Evolutionary conservation across 2,113 vertebrate species (phyloP), one percentile per base, ranked within the genome.

Genomic region (Boleophthalmus pectinirostris): DNA sequence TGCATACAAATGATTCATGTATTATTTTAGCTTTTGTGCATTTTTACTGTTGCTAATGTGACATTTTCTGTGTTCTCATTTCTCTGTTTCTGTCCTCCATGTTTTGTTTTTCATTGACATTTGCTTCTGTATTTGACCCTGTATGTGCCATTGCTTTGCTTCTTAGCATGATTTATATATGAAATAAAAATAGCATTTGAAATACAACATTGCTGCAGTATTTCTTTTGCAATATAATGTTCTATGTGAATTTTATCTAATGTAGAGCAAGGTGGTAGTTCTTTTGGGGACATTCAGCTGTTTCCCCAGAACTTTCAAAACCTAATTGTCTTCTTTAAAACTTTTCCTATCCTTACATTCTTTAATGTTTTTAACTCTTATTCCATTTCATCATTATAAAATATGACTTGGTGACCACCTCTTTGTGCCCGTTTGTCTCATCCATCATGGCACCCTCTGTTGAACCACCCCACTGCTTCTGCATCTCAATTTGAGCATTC

Each of bases 131-230:
- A 76, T 82, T 68, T 54, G 67, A 21, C 56, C 72, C 70, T 38
- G 46, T 74, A 8, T 20, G 76, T 85, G 77, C 51, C 75, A 63
- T 82, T 82, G 72, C 76, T 87, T 85, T 85, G 80, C 73, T 76
- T 87, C 80, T 90, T 87, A 89, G 83, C 77, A 80, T 86, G 67
- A 87, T 73, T 72, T 83, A 80, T 77, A 86, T 89, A 78, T 88
- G 81, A 91, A 91, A 88, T 89, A 89, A 89, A 87, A 25, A 49
- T 65, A 46, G 9, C 33, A 70, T 24, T 56, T 53, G 38, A 11
- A 54, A 70, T 57, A 57, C 58, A 74, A 65, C 4, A 65, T 0
- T 69, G 82, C 64, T 38, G 53, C 71, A 61, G 67, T 12, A 14
- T 81, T 35, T 80, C 79, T 90, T 71, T 51, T 77, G 78, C 79